Evolutionary conservation across 2,113 vertebrate genomes (phyloP).

Genomic region (Paradisaea rubra): DNA sequence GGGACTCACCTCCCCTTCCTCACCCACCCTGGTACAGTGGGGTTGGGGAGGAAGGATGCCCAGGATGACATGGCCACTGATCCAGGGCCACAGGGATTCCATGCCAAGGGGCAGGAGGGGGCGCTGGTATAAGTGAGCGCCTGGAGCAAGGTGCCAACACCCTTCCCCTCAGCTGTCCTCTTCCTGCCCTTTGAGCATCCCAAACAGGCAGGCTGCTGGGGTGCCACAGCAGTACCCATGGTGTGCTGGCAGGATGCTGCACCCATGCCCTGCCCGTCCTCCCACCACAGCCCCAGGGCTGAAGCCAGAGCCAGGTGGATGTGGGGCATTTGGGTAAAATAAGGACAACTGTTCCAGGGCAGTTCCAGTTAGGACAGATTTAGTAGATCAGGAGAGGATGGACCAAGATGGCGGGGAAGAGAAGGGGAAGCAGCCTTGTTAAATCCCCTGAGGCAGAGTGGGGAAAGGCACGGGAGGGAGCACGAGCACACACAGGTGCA

Average conservation of each 20-base stretch:
- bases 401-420: not conserved
- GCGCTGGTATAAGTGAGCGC: not conserved
- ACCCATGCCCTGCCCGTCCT: not conserved
- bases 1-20: not conserved
- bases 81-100: not conserved
- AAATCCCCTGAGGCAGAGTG: rapidly evolving
- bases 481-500: rapidly evolving
- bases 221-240: not conserved
- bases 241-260: too few species aligned
- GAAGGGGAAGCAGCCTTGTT: not conserved
- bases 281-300: not conserved
- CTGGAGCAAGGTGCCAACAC: not conserved
- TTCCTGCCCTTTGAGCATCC: not conserved
- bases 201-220: rapidly evolving
- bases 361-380: not conserved
- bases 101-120: not conserved
- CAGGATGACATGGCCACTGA: not conserved
- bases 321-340: not conserved
- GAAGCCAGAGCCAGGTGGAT: not conserved
- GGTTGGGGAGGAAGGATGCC: not conserved
- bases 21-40: rapidly evolving
- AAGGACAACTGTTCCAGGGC: not conserved
- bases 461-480: not conserved
- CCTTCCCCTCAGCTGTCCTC: not conserved
- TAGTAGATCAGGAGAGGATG: not conserved